These are phyloP conservation scores for Lasius fuliginosus DNA, from an alignment of 2,888 invertebrate genomes.

Conservation along the genomic window DNA sequence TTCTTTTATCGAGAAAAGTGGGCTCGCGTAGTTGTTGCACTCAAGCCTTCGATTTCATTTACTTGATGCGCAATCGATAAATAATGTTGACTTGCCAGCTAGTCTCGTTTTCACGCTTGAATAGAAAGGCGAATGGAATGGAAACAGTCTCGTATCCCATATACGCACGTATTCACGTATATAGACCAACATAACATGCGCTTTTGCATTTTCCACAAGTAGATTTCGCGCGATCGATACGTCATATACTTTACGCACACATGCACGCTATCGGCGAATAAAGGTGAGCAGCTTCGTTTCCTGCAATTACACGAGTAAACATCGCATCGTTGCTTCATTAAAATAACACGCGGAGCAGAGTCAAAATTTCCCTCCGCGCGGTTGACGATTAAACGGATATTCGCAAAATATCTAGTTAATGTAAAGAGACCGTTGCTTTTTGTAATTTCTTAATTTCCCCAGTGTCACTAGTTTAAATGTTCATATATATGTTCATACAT, in stretches of 20 bases:
- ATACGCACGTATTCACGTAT: slow-evolving; percentile 5
- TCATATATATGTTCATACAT: neutral
- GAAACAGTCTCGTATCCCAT: slow-evolving; percentile 38
- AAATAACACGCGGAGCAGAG: slow-evolving; percentile 6
- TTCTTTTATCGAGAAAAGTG: slow-evolving; percentile 36
- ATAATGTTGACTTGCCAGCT: slow-evolving; percentile 50
- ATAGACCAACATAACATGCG: slow-evolving; percentile 8
- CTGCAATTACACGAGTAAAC: slow-evolving; percentile 31
- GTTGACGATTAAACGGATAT: neutral
- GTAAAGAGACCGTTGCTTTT: neutral
- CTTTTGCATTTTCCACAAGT: slow-evolving; percentile 31
- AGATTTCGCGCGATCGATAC: slow-evolving; percentile 38
- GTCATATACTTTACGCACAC: slow-evolving; percentile 38
- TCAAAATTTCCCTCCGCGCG: neutral
- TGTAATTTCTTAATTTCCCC: neutral
- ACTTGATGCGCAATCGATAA: slow-evolving; percentile 40
- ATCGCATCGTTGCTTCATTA: slow-evolving; percentile 37
- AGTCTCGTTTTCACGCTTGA: slow-evolving; percentile 47
- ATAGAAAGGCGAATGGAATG: slow-evolving; percentile 45
- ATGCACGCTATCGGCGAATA: slow-evolving; percentile 26
- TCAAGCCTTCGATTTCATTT: slow-evolving; percentile 37
- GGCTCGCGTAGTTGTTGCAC: slow-evolving; percentile 6
- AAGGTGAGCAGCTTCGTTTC: slow-evolving; percentile 36
- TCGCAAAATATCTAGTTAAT: slow-evolving; percentile 3
- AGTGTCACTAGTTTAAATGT: neutral